Evolutionary conservation across 2,888 invertebrate species (phyloP), one percentile per base, ranked within the genome.

Genomic region (Dryadula phaetusa): DNA sequence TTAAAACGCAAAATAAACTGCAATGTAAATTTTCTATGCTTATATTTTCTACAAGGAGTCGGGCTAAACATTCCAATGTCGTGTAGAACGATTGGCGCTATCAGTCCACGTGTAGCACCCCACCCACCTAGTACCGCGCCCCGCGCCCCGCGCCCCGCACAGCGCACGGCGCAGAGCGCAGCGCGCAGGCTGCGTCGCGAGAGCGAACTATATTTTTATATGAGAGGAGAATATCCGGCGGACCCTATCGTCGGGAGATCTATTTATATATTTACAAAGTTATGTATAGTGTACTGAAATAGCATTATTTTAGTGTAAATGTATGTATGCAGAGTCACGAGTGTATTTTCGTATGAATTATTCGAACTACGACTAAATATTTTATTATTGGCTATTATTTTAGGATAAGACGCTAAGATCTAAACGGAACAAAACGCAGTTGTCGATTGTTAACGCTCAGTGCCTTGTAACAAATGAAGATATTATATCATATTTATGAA

Each of bases 301-400:
- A 84, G 76, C 78, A 78, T 76, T 87, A 90, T 91, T 88, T 87
- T 88, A 88, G 84, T 87, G 87, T 88, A 88, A 84, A 72, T 84
- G 84, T 88, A 86, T 88, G 88, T 88, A 88, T 87, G 87, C 87
- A 89, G 88, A 91, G 87, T 85, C 85, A 85, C 82, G 87, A 82
- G 86, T 87, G 90, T 92, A 92, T 92, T 92, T 92, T 92, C 89
- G 85, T 90, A 92, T 82, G 81, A 86, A 84, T 85, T 87, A 87
- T 90, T 90, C 90, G 88, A 88, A 87, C 83, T 85, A 83, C 84
- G 75, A 78, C 82, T 84, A 76, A 86, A 87, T 90, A 91, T 90
- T 90, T 88, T 87, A 87, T 85, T 88, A 90, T 90, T 88, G 91
- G 92, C 91, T 91, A 90, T 90, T 90, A 87, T 82, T 84, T 82